phyloP scores from a whole-genome alignment of 2,113 vertebrate genomes.

The Phalacrocorax aristotelis region DNA sequence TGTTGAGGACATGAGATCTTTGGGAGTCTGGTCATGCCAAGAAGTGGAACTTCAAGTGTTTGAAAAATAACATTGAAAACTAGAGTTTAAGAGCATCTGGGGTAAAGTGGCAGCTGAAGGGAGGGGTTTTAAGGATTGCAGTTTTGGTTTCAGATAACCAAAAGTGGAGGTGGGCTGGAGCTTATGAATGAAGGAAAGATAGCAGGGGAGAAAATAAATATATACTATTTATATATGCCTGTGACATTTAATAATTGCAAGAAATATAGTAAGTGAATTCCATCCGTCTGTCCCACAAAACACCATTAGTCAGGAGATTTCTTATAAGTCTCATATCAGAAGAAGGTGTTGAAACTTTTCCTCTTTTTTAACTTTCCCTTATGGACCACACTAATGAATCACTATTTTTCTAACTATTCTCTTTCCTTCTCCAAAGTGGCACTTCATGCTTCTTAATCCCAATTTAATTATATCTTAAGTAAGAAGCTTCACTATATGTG shows the following conservation, averaged over 20 bases:
- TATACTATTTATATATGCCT: constrained; percentile 13
- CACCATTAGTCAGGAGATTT: background rate
- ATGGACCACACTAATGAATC: background rate
- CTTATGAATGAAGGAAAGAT: constrained; percentile 24
- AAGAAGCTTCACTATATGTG: background rate
- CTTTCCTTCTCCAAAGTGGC: background rate
- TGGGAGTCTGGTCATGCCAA: background rate
- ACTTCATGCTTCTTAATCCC: constrained; percentile 15
- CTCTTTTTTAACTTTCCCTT: background rate
- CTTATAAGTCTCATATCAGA: background rate
- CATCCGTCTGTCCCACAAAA: constrained; percentile 39
- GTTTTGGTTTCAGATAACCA: background rate
- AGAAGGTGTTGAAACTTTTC: background rate
- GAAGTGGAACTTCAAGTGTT: background rate
- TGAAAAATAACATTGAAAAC: background rate
- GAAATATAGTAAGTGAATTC: background rate
- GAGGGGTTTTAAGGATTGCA: background rate
- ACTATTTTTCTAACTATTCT: background rate
- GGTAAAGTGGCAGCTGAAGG: background rate
- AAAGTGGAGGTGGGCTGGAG: background rate
- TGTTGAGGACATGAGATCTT: background rate
- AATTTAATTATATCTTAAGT: constrained; percentile 19
- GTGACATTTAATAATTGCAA: constrained; percentile 39
- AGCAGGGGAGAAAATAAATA: constrained; percentile 11
- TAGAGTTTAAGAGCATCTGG: background rate